Conservation (phyloP, 2,113 vertebrate genomes). For the Blennius ocellaris region DNA sequence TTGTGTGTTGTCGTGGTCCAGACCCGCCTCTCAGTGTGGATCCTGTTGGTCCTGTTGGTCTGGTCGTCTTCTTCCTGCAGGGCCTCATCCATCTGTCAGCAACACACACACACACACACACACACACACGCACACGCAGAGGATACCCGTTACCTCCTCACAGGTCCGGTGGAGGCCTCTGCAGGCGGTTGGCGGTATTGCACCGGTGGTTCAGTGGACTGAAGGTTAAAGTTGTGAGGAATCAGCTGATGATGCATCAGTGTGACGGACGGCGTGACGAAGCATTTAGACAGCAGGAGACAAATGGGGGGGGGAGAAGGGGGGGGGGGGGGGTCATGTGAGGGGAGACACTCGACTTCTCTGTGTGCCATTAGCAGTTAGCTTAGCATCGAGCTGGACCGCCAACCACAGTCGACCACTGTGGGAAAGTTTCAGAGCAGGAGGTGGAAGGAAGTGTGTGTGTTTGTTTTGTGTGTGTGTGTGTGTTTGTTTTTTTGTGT, state of each 20-base stretch:
- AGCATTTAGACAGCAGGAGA: neutral
- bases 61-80: no score
- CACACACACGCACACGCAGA: neutral
- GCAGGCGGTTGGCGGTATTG: no score
- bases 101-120: neutral
- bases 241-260: no score
- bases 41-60: no score
- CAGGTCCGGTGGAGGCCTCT: no score
- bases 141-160: no score
- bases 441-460: constrained; percentile 23
- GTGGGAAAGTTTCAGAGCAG: neutral
- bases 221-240: no score
- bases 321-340: constrained; percentile 44
- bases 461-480: neutral
- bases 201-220: no score
- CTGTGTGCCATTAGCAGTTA: constrained; percentile 11
- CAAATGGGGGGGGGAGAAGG: constrained; percentile 3
- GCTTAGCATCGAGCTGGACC: constrained; percentile 12
- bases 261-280: no score
- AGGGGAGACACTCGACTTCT: neutral
- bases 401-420: neutral
- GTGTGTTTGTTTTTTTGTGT: neutral
- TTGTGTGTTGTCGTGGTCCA: no score
- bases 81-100: no score
- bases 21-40: no score